These are phyloP conservation scores for Muraenolepis orangiensis DNA, from an alignment of 2,797 vertebrate species.

Conservation along the genomic window DNA sequence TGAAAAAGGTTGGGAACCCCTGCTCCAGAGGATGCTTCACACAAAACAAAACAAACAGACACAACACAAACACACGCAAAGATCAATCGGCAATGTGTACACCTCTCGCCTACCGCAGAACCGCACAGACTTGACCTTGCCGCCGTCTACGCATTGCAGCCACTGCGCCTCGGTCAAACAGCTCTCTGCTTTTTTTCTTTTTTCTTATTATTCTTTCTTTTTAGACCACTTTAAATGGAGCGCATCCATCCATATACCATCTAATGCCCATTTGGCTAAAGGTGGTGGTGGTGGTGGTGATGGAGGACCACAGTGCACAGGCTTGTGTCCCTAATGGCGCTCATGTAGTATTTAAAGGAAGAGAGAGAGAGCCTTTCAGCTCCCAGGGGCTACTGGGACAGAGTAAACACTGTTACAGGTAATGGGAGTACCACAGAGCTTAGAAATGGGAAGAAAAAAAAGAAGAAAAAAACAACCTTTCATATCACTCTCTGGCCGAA, in stretches of 20 bases:
- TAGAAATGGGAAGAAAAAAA: background rate
- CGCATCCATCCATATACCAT: constrained; percentile 23
- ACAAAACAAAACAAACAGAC: background rate
- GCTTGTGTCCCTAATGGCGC: constrained; percentile 53
- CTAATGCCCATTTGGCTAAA: constrained; percentile 23
- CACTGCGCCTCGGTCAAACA: background rate
- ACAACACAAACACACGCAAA: background rate
- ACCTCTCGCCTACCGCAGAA: background rate
- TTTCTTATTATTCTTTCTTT: constrained; percentile 54
- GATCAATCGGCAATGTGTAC: background rate
- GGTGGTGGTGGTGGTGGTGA: constrained; percentile 11
- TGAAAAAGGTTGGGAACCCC: too few species aligned
- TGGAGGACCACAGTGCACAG: constrained; percentile 27
- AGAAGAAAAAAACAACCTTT: constrained; percentile 7
- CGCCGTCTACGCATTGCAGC: background rate
- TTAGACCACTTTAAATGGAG: constrained; percentile 43
- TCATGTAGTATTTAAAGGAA: constrained; percentile 52
- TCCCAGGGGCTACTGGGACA: constrained; percentile 12
- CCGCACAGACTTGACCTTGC: constrained; percentile 7
- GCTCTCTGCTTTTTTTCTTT: constrained; percentile 40
- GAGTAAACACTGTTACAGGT: constrained; percentile 56
- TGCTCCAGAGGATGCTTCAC: background rate
- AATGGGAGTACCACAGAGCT: constrained; percentile 42
- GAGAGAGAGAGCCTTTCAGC: constrained; percentile 6
- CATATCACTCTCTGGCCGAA: constrained; percentile 21